Evolutionary conservation across 1,140 invertebrate species (phyloP).

Genomic region (Campoletis sonorensis): DNA sequence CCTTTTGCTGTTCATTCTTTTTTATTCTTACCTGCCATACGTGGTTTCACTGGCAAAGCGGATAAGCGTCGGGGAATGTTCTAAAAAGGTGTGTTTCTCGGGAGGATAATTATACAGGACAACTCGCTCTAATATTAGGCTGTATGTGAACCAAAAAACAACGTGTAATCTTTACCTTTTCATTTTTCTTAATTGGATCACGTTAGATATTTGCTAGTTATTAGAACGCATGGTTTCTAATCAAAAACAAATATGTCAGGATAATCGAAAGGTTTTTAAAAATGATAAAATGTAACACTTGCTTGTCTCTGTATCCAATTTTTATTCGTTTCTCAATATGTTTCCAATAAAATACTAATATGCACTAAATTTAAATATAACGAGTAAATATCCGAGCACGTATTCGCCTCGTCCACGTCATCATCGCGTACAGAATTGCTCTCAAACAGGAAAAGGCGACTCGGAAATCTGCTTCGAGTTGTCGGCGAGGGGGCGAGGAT

Average conservation of each 20-base stretch:
- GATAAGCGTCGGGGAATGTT: constrained; percentile 1
- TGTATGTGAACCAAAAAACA: constrained; percentile 1
- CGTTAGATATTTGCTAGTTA: neutral
- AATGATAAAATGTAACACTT: no score
- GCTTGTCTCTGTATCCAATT: neutral
- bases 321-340: no score
- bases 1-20: neutral
- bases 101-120: constrained; percentile 20
- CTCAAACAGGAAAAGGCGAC: constrained; percentile 36
- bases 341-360: neutral
- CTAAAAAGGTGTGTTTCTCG: neutral
- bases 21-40: constrained; percentile 17
- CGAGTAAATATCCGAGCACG: constrained; percentile 8
- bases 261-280: no score
- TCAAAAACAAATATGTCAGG: no score
- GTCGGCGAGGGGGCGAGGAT: constrained; percentile 40
- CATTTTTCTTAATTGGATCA: neutral
- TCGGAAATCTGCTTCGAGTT: constrained; percentile 44
- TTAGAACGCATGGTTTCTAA: no score
- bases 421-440: constrained; percentile 11
- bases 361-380: neutral
- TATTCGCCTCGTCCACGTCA: neutral
- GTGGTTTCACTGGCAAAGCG: neutral
- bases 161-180: neutral
- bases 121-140: neutral